These are phyloP conservation scores for Antitype chi DNA, from an alignment of 2,888 invertebrate species.

Conservation along the genomic window DNA sequence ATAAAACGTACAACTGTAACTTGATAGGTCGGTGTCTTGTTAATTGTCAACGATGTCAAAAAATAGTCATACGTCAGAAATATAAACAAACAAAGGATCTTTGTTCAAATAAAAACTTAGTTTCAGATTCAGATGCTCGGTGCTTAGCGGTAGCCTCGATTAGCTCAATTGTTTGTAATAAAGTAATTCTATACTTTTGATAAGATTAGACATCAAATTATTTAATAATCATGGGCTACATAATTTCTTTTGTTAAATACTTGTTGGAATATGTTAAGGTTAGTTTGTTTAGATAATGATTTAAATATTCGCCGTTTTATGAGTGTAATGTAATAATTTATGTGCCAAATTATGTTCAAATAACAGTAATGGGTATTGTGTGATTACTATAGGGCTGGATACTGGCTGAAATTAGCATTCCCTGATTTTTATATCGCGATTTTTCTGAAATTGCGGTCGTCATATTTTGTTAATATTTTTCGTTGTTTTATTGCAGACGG, in stretches of 20 bases:
- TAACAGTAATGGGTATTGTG: constrained; percentile 35
- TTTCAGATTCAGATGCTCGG: no score
- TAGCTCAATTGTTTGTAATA: constrained; percentile 14
- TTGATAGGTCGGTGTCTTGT: constrained; percentile 20
- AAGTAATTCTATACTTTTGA: constrained; percentile 70
- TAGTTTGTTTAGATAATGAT: constrained; percentile 48
- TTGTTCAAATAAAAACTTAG: constrained; percentile 35
- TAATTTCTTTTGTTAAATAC: constrained; percentile 67
- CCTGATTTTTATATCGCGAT: constrained; percentile 5
- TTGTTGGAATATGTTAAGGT: constrained; percentile 72
- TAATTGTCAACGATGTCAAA: constrained; percentile 55
- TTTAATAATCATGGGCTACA: constrained; percentile 67
- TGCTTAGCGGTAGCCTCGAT: background rate
- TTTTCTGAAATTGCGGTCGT: constrained; percentile 6
- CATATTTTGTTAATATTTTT: constrained; percentile 19
- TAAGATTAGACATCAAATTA: constrained; percentile 47
- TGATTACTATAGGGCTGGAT: constrained; percentile 30
- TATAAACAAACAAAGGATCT: constrained; percentile 38
- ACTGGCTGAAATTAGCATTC: constrained; percentile 17
- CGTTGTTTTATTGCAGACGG: constrained; percentile 88
- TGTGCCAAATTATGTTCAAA: constrained; percentile 38
- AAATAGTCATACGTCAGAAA: constrained; percentile 40
- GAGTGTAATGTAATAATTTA: constrained; percentile 18
- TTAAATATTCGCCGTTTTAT: background rate
- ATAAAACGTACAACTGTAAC: constrained; percentile 19